Conservation (phyloP, 2,113 vertebrate genomes). For the Ictidomys tridecemlineatus region DNA sequence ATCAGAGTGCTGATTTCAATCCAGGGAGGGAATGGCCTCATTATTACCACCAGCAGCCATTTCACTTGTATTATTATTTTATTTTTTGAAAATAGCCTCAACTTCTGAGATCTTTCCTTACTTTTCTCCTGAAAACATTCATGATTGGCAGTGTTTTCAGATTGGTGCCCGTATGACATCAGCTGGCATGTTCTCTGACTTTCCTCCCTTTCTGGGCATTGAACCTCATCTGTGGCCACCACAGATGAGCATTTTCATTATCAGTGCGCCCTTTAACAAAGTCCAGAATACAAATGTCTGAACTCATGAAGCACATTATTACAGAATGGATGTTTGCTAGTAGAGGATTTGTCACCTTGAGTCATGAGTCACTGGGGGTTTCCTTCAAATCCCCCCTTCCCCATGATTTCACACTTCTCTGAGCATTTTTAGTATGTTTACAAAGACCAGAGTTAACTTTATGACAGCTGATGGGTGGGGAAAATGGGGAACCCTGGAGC, state of each 20-base stretch:
- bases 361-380: not conserved
- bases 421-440: not conserved
- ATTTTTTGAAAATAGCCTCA: not conserved
- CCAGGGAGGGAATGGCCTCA: not conserved
- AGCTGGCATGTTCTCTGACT: not conserved
- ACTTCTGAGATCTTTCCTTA: not conserved
- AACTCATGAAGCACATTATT: not conserved
- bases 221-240: not conserved
- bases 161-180: not conserved
- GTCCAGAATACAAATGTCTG: not conserved
- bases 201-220: not conserved
- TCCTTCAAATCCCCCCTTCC: not conserved
- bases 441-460: not conserved
- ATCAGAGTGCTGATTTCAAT: slow-evolving; percentile 42
- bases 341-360: not conserved
- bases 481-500: not conserved
- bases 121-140: not conserved
- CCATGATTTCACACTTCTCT: not conserved
- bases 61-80: slow-evolving; percentile 26
- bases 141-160: not conserved
- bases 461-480: not conserved
- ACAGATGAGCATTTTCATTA: not conserved
- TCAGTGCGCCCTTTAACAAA: not conserved
- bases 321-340: not conserved
- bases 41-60: not conserved